Conservation (phyloP, 1,140 invertebrate species). For the Heliconius eleuchia region DNA sequence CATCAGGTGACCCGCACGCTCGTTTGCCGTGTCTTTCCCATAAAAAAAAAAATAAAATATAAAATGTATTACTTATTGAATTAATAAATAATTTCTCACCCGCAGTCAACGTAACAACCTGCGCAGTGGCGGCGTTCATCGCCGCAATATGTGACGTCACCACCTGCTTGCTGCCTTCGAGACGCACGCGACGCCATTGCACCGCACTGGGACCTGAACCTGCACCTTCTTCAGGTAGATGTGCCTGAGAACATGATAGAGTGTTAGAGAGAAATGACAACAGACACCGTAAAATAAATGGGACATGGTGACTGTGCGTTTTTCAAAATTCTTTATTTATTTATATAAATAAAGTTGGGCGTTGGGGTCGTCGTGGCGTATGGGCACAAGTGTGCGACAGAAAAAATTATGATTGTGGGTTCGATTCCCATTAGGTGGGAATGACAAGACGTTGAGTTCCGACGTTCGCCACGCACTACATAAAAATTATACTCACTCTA, state of each 20-base stretch:
- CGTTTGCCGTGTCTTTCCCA: too few species aligned
- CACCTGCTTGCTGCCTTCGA: conserved; percentile 98
- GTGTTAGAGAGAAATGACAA: background rate
- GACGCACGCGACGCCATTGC: conserved; percentile 95
- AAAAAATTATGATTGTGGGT: too few species aligned
- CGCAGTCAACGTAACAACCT: conserved; percentile 97
- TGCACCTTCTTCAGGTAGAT: background rate
- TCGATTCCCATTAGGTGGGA: too few species aligned
- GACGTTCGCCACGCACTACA: background rate
- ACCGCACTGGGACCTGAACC: conserved; percentile 84
- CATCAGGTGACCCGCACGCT: too few species aligned
- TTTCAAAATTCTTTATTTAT: too few species aligned
- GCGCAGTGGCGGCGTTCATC: conserved; percentile 99
- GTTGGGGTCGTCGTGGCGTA: too few species aligned
- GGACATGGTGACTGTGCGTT: too few species aligned
- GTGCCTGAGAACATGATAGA: background rate
- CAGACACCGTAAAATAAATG: too few species aligned
- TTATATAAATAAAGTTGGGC: too few species aligned
- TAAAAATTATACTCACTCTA: conserved; percentile 52
- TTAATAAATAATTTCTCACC: conserved; percentile 63
- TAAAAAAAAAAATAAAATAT: too few species aligned
- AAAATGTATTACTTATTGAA: too few species aligned
- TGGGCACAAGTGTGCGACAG: too few species aligned
- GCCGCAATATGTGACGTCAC: conserved; percentile 98
- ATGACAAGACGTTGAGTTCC: background rate